phyloP scores from a whole-genome alignment of 2,113 vertebrate genomes.

The Spermophilus dauricus region DNA sequence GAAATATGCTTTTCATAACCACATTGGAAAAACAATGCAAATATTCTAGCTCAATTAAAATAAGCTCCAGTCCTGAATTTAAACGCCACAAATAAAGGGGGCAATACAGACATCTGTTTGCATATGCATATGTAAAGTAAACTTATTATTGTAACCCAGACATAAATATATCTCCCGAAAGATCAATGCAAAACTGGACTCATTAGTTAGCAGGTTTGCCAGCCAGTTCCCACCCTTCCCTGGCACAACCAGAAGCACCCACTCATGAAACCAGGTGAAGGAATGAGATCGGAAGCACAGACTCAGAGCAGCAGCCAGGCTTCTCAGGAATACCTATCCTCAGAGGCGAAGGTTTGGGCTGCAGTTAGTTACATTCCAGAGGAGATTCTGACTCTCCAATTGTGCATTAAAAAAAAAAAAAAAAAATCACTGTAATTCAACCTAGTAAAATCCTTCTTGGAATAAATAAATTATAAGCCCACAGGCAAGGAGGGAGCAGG shows the following conservation, averaged over 20 bases:
- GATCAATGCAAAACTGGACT: slow-evolving; percentile 10
- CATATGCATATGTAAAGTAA: not conserved
- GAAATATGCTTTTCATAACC: not conserved
- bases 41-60: slow-evolving; percentile 14
- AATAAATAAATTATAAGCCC: slow-evolving; percentile 51
- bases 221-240: not conserved
- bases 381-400: not conserved
- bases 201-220: not conserved
- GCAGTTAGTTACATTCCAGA: not conserved
- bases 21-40: not conserved
- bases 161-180: slow-evolving; percentile 21
- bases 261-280: not conserved
- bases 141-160: slow-evolving; percentile 57
- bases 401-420: not conserved
- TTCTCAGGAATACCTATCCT: not conserved
- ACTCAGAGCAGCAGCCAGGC: too few species aligned
- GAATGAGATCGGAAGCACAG: not conserved
- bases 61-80: not conserved
- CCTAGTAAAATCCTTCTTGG: not conserved
- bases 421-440: not conserved
- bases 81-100: not conserved
- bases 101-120: not conserved
- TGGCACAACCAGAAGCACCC: not conserved
- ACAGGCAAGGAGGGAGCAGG: not conserved
- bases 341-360: not conserved